These are phyloP conservation scores for Coreius guichenoti DNA, from an alignment of 2,797 vertebrate species.

Conservation along the genomic window DNA sequence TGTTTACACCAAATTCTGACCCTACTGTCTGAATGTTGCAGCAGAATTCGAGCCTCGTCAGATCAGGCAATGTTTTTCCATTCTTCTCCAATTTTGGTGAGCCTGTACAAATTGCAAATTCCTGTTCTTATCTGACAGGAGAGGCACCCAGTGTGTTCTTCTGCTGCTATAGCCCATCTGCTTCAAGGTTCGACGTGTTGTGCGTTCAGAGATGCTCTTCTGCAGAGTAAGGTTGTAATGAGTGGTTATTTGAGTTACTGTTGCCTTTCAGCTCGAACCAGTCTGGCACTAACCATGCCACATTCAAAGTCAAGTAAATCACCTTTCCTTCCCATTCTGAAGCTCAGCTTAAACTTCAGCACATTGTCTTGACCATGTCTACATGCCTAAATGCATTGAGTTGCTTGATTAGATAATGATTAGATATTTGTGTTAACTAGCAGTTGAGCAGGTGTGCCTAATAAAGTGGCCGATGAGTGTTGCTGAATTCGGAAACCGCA, in stretches of 20 bases:
- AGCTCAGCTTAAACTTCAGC: not conserved
- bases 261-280: not conserved
- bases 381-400: not conserved
- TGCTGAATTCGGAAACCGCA: too few relatives aligned
- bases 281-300: not conserved
- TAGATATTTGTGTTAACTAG: not conserved
- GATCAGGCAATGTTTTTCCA: not conserved
- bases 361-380: not conserved
- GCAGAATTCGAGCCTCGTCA: slow-evolving; percentile 15
- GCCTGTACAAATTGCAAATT: not conserved
- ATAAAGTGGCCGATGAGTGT: not conserved
- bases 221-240: not conserved
- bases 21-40: slow-evolving; percentile 28
- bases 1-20: slow-evolving; percentile 54
- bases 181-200: not conserved
- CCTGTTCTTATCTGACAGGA: not conserved
- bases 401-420: not conserved
- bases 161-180: not conserved
- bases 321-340: not conserved
- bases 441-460: not conserved
- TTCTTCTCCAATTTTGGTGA: not conserved
- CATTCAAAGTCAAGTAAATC: not conserved
- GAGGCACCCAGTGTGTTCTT: not conserved
- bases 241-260: not conserved
- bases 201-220: not conserved